These are phyloP conservation scores for Nemapogon koenigi DNA, from an alignment of 2,888 invertebrate species.

Conservation along the genomic window DNA sequence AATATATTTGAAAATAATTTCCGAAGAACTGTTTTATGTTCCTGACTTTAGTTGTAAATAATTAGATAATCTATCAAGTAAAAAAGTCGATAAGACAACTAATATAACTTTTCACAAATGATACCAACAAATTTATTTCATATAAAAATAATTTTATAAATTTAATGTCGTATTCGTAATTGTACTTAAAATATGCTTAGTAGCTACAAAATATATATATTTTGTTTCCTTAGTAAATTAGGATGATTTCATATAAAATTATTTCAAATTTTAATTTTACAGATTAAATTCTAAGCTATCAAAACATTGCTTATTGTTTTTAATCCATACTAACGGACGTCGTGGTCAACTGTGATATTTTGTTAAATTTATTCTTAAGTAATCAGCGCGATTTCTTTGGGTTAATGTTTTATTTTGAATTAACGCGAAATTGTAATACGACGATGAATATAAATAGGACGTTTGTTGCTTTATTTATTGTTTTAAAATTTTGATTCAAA, in stretches of 20 bases:
- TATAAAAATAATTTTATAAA: slow-evolving; percentile 16
- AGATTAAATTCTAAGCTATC: neutral
- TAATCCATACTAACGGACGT: slow-evolving; percentile 32
- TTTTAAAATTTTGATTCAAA: slow-evolving; percentile 64
- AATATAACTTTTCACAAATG: neutral
- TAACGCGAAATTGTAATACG: slow-evolving; percentile 27
- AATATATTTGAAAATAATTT: slow-evolving; percentile 57
- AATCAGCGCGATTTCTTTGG: slow-evolving; percentile 35
- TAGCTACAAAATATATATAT: neutral
- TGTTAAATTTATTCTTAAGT: slow-evolving; percentile 60
- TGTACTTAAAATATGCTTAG: slow-evolving; percentile 53
- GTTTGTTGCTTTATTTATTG: slow-evolving; percentile 60
- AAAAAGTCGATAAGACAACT: too few relatives aligned
- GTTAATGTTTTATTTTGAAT: slow-evolving; percentile 25
- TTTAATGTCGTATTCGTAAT: slow-evolving; percentile 53
- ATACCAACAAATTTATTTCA: slow-evolving; percentile 7
- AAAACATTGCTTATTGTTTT: slow-evolving; percentile 7
- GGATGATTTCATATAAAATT: slow-evolving; percentile 19
- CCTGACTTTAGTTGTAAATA: slow-evolving; percentile 61
- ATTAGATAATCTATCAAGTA: slow-evolving; percentile 2
- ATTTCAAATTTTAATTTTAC: slow-evolving; percentile 18
- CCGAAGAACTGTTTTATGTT: slow-evolving; percentile 61
- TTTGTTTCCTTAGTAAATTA: slow-evolving; percentile 12
- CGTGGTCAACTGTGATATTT: slow-evolving; percentile 65
- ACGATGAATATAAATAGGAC: slow-evolving; percentile 31